Conservation (phyloP, 2,888 invertebrate genomes). For the Patella caerulea region DNA sequence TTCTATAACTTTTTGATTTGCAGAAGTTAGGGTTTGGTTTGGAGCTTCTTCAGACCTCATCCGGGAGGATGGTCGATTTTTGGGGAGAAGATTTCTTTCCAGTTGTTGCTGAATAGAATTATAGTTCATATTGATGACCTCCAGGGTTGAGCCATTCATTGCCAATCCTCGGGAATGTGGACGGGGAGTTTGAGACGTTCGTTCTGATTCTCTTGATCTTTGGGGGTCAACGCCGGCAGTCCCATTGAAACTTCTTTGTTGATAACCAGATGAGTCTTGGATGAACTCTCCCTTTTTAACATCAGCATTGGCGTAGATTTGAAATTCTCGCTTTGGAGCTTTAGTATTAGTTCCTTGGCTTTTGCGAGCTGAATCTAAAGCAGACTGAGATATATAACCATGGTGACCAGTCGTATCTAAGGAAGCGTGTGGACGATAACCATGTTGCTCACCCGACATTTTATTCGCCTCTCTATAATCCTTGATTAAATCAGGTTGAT, state of each 20-base stretch:
- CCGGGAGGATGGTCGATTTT: not conserved
- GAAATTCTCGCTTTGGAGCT: not conserved
- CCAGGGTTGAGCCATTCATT: not conserved
- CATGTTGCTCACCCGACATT: not conserved
- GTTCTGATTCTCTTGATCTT: not conserved
- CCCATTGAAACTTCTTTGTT: constrained; percentile 1
- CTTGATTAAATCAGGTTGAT: not conserved
- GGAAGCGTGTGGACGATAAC: not conserved
- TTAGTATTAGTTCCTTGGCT: not conserved
- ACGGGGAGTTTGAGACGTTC: not conserved
- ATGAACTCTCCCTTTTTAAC: not conserved
- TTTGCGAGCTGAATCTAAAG: not conserved
- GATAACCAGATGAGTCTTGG: not conserved
- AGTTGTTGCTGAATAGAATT: not conserved
- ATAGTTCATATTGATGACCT: not conserved
- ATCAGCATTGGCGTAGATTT: not conserved
- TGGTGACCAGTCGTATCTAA: no score
- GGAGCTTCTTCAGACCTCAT: not conserved
- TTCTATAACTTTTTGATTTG: not conserved
- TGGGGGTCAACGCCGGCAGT: not conserved
- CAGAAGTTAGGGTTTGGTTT: not conserved
- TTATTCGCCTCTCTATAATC: not conserved
- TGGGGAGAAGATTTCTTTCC: not conserved
- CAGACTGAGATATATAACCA: no score
- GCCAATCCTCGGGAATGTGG: not conserved